A percentile compares a stretch with the other conserved stretches of the same genome.
phyloP scores from a whole-genome alignment of 2,888 invertebrate genomes.

The Agrochola lychnidis region DNA sequence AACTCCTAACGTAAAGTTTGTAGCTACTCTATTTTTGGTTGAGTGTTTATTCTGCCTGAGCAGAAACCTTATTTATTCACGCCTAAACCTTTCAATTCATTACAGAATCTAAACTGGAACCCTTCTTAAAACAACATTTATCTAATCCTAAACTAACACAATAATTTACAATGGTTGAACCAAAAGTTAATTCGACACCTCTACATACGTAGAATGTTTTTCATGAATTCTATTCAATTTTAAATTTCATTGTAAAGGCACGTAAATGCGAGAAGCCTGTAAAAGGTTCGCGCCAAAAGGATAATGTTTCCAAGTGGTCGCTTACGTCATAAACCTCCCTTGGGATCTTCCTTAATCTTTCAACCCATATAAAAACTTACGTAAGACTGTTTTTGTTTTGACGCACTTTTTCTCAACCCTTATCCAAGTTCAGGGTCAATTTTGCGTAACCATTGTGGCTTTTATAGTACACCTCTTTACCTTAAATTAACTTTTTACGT shows the following conservation, averaged over 20 bases:
- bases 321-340: slow-evolving; percentile 28
- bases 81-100: slow-evolving; percentile 35
- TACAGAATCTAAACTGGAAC: slow-evolving; percentile 25
- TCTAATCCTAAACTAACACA: slow-evolving; percentile 9
- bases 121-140: slow-evolving; percentile 27
- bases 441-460: not conserved
- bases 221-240: slow-evolving; percentile 1
- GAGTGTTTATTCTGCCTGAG: not conserved
- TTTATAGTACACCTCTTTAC: not conserved
- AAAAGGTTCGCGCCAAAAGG: slow-evolving; percentile 20
- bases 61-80: slow-evolving; percentile 31
- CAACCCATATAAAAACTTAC: slow-evolving; percentile 17
- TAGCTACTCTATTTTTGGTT: slow-evolving; percentile 7
- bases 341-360: slow-evolving; percentile 15
- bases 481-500: slow-evolving; percentile 5
- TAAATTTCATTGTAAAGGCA: slow-evolving; percentile 4
- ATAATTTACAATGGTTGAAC: slow-evolving; percentile 15
- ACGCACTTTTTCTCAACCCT: not conserved
- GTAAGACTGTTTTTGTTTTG: slow-evolving; percentile 42
- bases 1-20: not conserved
- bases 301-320: slow-evolving; percentile 47
- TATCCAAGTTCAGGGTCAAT: slow-evolving; percentile 11
- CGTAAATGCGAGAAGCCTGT: slow-evolving; percentile 11
- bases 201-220: not conserved
- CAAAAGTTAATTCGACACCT: not conserved